Conservation (phyloP, 2,797 vertebrate species). For the Gila robusta region DNA sequence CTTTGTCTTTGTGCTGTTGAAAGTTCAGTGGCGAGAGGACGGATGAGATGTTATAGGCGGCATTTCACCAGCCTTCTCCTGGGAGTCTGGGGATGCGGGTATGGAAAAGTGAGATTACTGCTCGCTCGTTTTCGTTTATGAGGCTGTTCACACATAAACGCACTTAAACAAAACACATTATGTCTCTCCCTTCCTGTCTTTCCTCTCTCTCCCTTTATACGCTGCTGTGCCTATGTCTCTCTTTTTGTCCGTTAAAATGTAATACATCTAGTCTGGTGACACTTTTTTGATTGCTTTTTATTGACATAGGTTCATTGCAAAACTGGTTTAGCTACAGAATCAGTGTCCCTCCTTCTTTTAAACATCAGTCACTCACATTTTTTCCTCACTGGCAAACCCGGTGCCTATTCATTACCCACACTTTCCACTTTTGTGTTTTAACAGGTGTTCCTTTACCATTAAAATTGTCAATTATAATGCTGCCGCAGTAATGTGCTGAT, state of each 20-base stretch:
- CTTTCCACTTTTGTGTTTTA: constrained; percentile 51
- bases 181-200: constrained; percentile 29
- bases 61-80: constrained; percentile 32
- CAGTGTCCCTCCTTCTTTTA: constrained; percentile 22
- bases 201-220: neutral
- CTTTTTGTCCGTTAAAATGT: constrained; percentile 35
- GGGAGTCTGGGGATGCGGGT: constrained; percentile 31
- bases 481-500: neutral
- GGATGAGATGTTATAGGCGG: constrained; percentile 41
- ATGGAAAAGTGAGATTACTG: constrained; percentile 40
- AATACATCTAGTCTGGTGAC: neutral
- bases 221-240: neutral
- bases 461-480: constrained; percentile 3
- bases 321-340: constrained; percentile 28
- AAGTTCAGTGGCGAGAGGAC: constrained; percentile 20
- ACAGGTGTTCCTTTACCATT: constrained; percentile 40
- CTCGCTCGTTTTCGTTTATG: neutral
- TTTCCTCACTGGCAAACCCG: constrained; percentile 18
- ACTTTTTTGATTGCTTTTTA: constrained; percentile 16
- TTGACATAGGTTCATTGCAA: constrained; percentile 24
- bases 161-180: constrained; percentile 6
- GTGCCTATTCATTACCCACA: constrained; percentile 33
- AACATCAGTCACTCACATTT: constrained; percentile 30
- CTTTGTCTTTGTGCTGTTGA: constrained; percentile 51
- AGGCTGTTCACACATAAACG: constrained; percentile 16